phyloP scores from a whole-genome alignment of 2,888 invertebrate genomes.

The Agapostemon virescens region DNA sequence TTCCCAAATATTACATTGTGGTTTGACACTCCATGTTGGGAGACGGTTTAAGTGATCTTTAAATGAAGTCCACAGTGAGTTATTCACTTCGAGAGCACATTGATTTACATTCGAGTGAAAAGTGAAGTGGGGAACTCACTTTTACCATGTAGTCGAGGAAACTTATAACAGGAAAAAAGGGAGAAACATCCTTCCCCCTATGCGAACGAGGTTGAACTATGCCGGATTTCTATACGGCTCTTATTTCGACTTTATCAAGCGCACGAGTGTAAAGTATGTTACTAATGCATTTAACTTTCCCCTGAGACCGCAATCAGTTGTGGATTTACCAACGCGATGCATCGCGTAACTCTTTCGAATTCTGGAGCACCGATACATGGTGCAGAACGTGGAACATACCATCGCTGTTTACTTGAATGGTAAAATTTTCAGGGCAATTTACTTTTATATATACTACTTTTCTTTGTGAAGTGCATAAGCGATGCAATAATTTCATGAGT shows the following conservation, averaged over 20 bases:
- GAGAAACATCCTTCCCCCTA: not conserved
- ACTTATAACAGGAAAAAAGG: not conserved
- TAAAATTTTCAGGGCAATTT: not conserved
- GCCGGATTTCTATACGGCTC: slow-evolving; percentile 26
- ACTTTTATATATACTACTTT: not conserved
- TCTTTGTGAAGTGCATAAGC: not conserved
- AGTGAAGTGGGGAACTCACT: not conserved
- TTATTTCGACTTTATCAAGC: slow-evolving; percentile 28
- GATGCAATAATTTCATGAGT: not conserved
- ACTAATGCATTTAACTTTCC: slow-evolving; percentile 41
- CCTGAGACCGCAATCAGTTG: slow-evolving; percentile 47
- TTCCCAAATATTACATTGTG: not conserved
- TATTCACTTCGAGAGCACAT: not conserved
- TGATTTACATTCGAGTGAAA: not conserved
- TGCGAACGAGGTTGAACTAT: not conserved
- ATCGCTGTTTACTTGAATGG: not conserved
- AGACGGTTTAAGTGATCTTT: not conserved
- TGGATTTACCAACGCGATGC: slow-evolving; percentile 28
- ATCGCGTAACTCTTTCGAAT: slow-evolving; percentile 36
- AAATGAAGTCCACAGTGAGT: not conserved
- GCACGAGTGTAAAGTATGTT: slow-evolving; percentile 26
- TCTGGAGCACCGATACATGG: slow-evolving; percentile 19
- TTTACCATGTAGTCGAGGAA: not conserved
- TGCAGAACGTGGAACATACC: not conserved
- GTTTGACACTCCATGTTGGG: not conserved